Evolutionary conservation across 2,888 invertebrate species (phyloP).

Genomic region (Leptopilina myrica): DNA sequence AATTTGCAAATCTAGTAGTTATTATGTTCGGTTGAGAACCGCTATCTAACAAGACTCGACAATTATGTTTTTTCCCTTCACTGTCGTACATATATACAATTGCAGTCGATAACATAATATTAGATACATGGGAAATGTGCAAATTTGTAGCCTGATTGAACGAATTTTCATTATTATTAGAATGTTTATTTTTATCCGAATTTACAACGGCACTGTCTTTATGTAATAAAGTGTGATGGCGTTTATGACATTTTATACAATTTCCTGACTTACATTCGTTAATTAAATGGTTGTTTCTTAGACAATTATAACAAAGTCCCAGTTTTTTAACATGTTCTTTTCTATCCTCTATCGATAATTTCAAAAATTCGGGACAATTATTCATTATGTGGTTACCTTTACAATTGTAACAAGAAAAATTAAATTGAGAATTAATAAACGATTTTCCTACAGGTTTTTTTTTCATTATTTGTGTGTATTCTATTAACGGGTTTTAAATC

Average conservation of each 20-base stretch:
- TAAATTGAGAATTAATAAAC: neutral
- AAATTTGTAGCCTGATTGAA: neutral
- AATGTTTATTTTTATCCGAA: neutral
- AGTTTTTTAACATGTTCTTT: neutral
- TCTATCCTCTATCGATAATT: neutral
- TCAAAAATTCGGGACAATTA: neutral
- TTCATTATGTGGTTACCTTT: neutral
- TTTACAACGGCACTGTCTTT: neutral
- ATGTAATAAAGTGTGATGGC: slow-evolving; percentile 34
- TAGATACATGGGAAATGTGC: neutral
- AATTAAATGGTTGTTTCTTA: neutral
- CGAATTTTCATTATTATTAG: neutral
- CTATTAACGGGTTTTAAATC: neutral
- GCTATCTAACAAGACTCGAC: too few species aligned
- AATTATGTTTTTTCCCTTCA: slow-evolving; percentile 5
- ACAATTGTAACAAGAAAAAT: neutral
- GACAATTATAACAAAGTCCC: neutral
- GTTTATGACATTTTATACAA: slow-evolving; percentile 29
- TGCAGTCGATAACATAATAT: slow-evolving; percentile 43
- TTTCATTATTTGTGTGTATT: neutral
- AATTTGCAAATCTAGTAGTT: too few species aligned
- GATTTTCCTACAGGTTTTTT: neutral
- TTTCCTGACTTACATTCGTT: neutral
- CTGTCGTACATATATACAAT: slow-evolving; percentile 17
- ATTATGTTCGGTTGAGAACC: too few species aligned